phyloP scores from a whole-genome alignment of 2,113 vertebrate genomes.

The Pituophis catenifer region DNA sequence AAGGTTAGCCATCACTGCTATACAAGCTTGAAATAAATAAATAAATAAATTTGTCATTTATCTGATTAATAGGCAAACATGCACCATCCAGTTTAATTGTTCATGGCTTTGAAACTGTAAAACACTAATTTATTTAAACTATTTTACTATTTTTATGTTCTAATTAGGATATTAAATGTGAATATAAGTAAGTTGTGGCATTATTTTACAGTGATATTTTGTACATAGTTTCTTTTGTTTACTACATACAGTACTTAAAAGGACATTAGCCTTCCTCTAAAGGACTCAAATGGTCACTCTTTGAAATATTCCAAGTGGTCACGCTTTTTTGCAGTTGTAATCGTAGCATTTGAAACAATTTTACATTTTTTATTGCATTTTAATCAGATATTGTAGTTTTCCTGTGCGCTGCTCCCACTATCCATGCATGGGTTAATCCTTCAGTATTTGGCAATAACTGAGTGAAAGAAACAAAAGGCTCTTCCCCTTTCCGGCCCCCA shows the following conservation, averaged over 20 bases:
- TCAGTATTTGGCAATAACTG: no score
- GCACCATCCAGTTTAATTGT: not conserved
- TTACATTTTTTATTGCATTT: not conserved
- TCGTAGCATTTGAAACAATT: not conserved
- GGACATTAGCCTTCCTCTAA: not conserved
- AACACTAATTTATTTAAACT: not conserved
- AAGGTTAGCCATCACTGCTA: no score
- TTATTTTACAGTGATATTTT: not conserved
- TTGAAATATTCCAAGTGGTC: not conserved
- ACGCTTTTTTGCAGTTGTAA: not conserved
- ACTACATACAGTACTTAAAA: not conserved
- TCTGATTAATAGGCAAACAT: not conserved
- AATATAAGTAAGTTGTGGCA: not conserved
- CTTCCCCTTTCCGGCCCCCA: no score
- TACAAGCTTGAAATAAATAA: not conserved
- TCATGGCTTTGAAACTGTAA: not conserved
- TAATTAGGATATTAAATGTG: not conserved
- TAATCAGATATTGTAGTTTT: not conserved
- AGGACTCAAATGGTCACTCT: not conserved
- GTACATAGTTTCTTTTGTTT: not conserved
- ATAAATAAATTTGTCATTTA: not conserved
- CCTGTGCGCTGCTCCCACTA: no score
- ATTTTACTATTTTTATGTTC: not conserved
- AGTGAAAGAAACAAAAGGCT: no score
- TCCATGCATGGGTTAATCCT: no score